phyloP scores from a whole-genome alignment of 2,888 invertebrate genomes.

The Cinara cedri region DNA sequence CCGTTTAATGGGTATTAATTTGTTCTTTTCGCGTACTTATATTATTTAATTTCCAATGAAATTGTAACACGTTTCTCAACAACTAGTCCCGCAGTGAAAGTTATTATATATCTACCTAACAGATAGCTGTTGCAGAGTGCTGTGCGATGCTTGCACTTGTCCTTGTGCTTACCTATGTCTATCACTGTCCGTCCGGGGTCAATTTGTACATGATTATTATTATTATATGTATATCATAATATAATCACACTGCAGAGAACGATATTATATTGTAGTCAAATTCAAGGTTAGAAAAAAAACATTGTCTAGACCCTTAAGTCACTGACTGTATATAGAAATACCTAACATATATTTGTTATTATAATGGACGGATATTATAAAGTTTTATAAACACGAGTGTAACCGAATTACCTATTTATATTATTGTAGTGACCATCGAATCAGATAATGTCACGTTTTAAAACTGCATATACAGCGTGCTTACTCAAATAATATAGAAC shows the following conservation, averaged over 20 bases:
- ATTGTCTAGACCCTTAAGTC: constrained; percentile 25
- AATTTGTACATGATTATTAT: constrained; percentile 46
- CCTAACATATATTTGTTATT: not conserved
- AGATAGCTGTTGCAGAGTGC: not conserved
- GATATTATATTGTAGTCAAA: constrained; percentile 17
- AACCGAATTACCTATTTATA: not conserved
- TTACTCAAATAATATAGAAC: too few species aligned
- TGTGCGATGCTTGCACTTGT: constrained; percentile 47
- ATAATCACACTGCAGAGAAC: constrained; percentile 13
- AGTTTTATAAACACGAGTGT: constrained; percentile 1
- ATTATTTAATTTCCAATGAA: constrained; percentile 37
- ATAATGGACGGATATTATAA: constrained; percentile 3
- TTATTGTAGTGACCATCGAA: not conserved
- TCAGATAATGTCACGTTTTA: too few species aligned
- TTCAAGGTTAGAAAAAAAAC: constrained; percentile 12
- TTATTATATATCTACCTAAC: not conserved
- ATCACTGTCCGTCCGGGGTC: constrained; percentile 54
- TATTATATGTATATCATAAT: constrained; percentile 7
- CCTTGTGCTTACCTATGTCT: constrained; percentile 46
- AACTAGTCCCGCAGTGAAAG: constrained; percentile 35
- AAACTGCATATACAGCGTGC: too few species aligned
- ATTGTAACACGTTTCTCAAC: constrained; percentile 39
- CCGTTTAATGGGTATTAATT: constrained; percentile 41
- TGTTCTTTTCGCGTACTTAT: constrained; percentile 16
- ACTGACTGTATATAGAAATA: not conserved